Evolutionary conservation across 1,140 invertebrate species (phyloP), one percentile per base, ranked within the genome.

Genomic region (Aphelenchoides besseyi): DNA sequence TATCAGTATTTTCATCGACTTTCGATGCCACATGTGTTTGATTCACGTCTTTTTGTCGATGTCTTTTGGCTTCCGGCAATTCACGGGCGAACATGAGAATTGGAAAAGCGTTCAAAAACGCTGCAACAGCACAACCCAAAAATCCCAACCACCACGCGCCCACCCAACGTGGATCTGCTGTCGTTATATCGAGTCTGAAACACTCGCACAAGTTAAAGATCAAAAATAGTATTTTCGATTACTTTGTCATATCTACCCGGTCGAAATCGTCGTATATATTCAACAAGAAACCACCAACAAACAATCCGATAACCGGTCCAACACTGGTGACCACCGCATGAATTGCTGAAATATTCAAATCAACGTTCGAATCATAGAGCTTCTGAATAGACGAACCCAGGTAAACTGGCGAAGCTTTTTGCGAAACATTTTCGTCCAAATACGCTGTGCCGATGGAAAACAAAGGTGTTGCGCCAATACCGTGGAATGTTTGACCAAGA

Each of bases 391-490:
- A 76, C 54, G 37, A 59, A 81, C 81, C 80, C 9, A 83, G 69
- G 70, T 83, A 83, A 33, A 83, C 81, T n/a, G 82, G 82, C n/a
- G 82, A 84, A 9, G 82, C 82, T 62, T 84, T 83, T 54, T 83
- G 83, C 16, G 82, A 84, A 1, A 83, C 82, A 75, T 83, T 83
- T 69, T 83, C 82, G 59, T 83, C 82, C 32, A 83, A 66, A 68
- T 84, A 83, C 16, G 82, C 78, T 26, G 82, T 83, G 23, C 82
- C 82, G 48, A 83, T 83, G 16, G 82, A 83, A 70, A 83, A 83
- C 26, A 83, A 74, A 3, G 82, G 82, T n/a, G 82, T 83, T 12
- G 82, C 74, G 1, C 82, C 82, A 29, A 83, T 62, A 2, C 79
- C 79, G 36, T 82, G 80, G 16, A 83, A 71, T 12, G 81, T 84